Evolutionary conservation across 2,888 invertebrate species (phyloP), one percentile per base, ranked within the genome.

Genomic region (Platycheirus albimanus): DNA sequence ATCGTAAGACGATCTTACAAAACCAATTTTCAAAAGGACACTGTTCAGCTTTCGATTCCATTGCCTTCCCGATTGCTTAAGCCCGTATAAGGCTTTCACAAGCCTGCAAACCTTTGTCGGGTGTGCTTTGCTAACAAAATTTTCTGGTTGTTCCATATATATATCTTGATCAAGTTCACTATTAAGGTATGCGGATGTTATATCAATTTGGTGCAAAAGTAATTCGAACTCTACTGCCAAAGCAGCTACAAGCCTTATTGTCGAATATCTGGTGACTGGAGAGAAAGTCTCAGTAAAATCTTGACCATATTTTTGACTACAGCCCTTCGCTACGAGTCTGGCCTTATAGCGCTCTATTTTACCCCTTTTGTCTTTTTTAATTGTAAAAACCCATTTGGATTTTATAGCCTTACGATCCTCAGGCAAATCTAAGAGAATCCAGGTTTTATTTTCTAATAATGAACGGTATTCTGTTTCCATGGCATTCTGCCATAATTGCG

Each of bases 351-450:
- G 61, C 3, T 52, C 33, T 7, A 85, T 49, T 33, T 81, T 74
- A 47, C 86, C 86, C 38, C 80, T 54, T 54, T 77, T 70, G 19
- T 86, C 72, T 6, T 43, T 51, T 74, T 87, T 88, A 2, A 84
- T 61, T 63, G 81, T 86, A 56, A 83, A 87, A 0, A 86, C 86
- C 86, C 87, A 88, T 36, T 85, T 85, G 11, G 75, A 86, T 43
- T 76, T 85, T 20, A 87, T 84, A 17, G 58, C 58, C 11, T 54
- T 45, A 6, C 70, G 30, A 45, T 36, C 30, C 7, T 17, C 10
- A 17, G 49, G 61, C 30, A 61, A 36, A 20, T 52, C 52, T 15
- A 72, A 43, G 2, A 71, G 10, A 33, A 41, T 38, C 30, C 38
- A 75, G 6, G 56, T 75, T n/a, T 17, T 19, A 28, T 56, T 75